Conservation (phyloP, 2,113 vertebrate species). For the Phalacrocorax pelagicus region DNA sequence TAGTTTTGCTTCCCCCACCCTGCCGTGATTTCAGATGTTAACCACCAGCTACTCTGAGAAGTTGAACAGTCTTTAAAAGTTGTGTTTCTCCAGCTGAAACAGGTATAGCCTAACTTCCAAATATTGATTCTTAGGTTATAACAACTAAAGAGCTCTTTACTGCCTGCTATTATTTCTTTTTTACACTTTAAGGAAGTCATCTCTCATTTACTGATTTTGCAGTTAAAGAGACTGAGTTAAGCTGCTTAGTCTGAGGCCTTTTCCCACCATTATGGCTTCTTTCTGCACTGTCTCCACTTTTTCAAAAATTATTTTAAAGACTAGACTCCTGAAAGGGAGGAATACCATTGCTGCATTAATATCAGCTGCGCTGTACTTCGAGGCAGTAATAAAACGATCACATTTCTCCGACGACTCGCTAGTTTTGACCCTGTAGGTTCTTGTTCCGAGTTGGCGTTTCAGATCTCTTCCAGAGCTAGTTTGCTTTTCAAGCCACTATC, state of each 20-base stretch:
- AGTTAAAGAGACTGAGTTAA: not conserved
- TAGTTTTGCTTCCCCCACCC: not conserved
- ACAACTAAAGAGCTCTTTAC: not conserved
- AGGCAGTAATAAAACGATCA: not conserved
- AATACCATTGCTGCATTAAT: fast-evolving
- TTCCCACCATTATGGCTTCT: not conserved
- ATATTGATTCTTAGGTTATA: not conserved
- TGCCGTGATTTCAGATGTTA: not conserved
- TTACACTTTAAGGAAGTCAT: not conserved
- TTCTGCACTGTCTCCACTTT: not conserved
- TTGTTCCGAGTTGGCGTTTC: not conserved
- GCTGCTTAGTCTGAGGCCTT: not conserved
- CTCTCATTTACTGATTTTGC: not conserved
- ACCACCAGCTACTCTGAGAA: not conserved
- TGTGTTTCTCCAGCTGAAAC: not conserved
- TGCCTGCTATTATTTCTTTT: not conserved
- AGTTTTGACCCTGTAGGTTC: not conserved
- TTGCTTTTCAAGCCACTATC: not conserved
- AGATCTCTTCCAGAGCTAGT: not conserved
- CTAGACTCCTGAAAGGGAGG: not conserved
- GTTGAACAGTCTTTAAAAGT: not conserved
- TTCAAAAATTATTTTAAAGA: fast-evolving
- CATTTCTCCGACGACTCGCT: not conserved
- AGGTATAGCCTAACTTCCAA: not conserved
- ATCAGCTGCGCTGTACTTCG: not conserved